Percentiles rank a stretch among this genome's conserved stretches.
phyloP scores from a whole-genome alignment of 2,797 vertebrate genomes.

The Hydrocynus forskahlii region DNA sequence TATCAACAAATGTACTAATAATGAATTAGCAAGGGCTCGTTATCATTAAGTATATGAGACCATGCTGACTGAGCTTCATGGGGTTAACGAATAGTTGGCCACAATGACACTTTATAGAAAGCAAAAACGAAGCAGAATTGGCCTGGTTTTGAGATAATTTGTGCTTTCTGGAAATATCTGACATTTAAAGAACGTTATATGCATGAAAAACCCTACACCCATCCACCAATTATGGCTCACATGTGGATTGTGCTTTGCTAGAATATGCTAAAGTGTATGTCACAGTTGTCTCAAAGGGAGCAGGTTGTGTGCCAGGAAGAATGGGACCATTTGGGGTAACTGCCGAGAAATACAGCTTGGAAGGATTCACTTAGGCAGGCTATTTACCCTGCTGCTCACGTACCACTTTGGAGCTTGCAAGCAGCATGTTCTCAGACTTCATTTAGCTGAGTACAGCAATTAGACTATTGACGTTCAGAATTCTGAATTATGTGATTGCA shows the following conservation, averaged over 20 bases:
- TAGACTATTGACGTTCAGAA: slow-evolving; percentile 51
- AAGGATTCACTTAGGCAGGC: slow-evolving; percentile 5
- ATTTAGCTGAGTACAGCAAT: slow-evolving; percentile 52
- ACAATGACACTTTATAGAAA: background rate
- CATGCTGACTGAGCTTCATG: background rate
- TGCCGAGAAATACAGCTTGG: background rate
- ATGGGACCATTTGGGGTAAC: background rate
- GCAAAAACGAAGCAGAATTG: background rate
- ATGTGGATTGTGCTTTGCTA: background rate
- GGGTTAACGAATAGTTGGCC: background rate
- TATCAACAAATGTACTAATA: too few relatives aligned
- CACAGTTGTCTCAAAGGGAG: background rate
- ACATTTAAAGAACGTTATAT: background rate
- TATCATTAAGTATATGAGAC: background rate
- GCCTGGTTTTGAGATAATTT: background rate
- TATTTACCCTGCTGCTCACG: slow-evolving; percentile 19
- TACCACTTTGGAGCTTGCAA: slow-evolving; percentile 10
- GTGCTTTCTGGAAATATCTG: background rate
- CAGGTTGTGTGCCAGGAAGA: background rate
- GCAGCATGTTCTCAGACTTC: slow-evolving; percentile 38
- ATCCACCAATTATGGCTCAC: background rate
- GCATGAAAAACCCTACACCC: background rate
- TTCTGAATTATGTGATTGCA: slow-evolving; percentile 33
- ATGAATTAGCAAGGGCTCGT: too few relatives aligned
- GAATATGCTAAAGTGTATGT: background rate